phyloP scores from a whole-genome alignment of 2,888 invertebrate species.

The Scaptomyza tumidula region DNA sequence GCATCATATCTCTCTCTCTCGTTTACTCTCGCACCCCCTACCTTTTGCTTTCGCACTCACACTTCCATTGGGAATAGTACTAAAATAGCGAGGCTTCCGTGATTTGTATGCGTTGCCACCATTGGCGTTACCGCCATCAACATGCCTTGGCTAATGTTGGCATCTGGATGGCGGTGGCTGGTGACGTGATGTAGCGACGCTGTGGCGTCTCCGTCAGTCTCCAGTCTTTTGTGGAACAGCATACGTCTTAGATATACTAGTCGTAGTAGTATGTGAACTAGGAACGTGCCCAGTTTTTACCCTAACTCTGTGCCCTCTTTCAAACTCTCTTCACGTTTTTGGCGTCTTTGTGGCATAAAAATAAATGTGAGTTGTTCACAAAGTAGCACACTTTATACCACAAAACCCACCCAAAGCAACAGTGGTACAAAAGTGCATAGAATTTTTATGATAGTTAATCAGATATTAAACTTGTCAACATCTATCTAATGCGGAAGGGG shows the following conservation, averaged over 20 bases:
- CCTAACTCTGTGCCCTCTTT: constrained; percentile 19
- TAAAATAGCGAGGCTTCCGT: constrained; percentile 31
- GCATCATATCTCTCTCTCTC: neutral
- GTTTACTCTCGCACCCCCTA: too few species aligned
- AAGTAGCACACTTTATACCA: constrained; percentile 53
- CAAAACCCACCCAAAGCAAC: constrained; percentile 9
- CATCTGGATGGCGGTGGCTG: constrained; percentile 27
- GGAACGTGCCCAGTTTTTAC: constrained; percentile 49
- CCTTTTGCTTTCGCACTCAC: constrained; percentile 1
- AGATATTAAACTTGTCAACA: neutral
- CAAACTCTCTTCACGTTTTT: constrained; percentile 28
- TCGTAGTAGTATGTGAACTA: constrained; percentile 40
- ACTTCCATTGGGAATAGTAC: constrained; percentile 9
- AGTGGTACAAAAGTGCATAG: constrained; percentile 15
- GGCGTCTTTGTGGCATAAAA: constrained; percentile 73
- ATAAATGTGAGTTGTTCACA: constrained; percentile 81
- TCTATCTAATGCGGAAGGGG: neutral
- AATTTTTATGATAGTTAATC: neutral
- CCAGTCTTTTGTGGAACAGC: constrained; percentile 31
- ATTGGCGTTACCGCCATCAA: constrained; percentile 53
- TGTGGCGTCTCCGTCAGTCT: neutral
- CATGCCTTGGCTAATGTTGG: constrained; percentile 60
- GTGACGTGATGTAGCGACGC: neutral
- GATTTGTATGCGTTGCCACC: constrained; percentile 73
- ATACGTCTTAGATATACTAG: constrained; percentile 32